These are phyloP conservation scores for Euglossa dilemma DNA, from an alignment of 1,140 invertebrate genomes.

Conservation along the genomic window DNA sequence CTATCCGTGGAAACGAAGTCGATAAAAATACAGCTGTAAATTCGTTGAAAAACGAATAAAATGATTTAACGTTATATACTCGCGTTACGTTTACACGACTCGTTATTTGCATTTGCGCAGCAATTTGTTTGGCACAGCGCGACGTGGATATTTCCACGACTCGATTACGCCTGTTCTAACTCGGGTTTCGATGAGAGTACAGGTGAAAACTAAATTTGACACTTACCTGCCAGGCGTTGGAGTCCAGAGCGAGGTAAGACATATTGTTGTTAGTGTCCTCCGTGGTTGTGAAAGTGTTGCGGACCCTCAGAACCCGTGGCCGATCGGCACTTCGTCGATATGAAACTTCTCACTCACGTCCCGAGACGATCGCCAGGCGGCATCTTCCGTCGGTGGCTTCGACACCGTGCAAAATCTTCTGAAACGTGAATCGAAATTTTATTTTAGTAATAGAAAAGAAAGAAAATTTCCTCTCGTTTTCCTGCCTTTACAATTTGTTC, in stretches of 20 bases:
- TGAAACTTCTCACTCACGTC: slow-evolving; percentile 70
- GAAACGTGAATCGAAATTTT: too few relatives aligned
- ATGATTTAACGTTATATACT: too few relatives aligned
- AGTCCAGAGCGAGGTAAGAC: slow-evolving; percentile 81
- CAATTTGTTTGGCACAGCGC: not conserved
- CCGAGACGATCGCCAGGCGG: slow-evolving; percentile 63
- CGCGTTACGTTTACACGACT: too few relatives aligned
- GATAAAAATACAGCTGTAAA: too few relatives aligned
- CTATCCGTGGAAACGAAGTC: not conserved
- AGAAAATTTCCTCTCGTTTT: not conserved
- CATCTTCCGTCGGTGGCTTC: slow-evolving; percentile 65
- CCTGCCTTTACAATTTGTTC: not conserved
- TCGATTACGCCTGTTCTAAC: not conserved
- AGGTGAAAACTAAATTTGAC: slow-evolving; percentile 19
- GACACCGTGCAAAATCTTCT: slow-evolving; percentile 46
- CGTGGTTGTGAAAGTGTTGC: slow-evolving; percentile 62
- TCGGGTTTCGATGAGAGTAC: not conserved
- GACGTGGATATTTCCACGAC: not conserved
- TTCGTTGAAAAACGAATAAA: too few relatives aligned
- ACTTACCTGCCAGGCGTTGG: slow-evolving; percentile 82
- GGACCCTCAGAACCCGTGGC: slow-evolving; percentile 35
- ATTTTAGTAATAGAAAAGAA: not conserved
- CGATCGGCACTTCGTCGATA: slow-evolving; percentile 45
- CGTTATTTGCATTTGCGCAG: too few relatives aligned
- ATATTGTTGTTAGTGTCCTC: slow-evolving; percentile 75